Base-by-base conservation (phyloP, 2,113 vertebrate species). In the Ameiurus melas region DNA sequence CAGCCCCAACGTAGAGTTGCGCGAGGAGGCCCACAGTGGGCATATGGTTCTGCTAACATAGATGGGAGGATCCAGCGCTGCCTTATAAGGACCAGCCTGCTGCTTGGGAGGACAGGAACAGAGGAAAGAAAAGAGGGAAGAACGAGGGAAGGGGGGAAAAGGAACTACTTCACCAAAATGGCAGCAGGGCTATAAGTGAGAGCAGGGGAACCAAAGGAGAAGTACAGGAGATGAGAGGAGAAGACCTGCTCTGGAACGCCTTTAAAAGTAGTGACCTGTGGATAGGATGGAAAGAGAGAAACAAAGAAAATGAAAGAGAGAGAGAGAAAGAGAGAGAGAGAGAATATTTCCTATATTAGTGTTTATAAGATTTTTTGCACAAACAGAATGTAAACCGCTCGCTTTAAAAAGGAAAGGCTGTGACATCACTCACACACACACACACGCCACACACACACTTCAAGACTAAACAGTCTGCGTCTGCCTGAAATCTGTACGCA, bases 11-110 rank as follows among this genome's bases (percentile, higher is more conserved):
- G 62, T n/a, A n/a, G 78, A 89, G 90, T 89, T 89, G 84, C 87
- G 22, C 53, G 17, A 85, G 43, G 85, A 83, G 85, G 94, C 93
- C 92, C 92, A 90, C 60, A 90, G 70, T 87, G 90, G 92, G 94
- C 95, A 96, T 95, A 93, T 94, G 94, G 93, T 94, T 95, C 92
- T 89, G 93, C 87, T 95, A 55, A 85, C n/a, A 83, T 62, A 66
- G 82, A 88, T 36, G 10, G 55, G 64, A 55, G 83, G 87, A 64
- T 86, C 93, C 94, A 94, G 94, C 93, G 71, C 88, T 95, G 85
- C 95, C 95, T 94, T 96, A 95, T 95, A 96, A 94, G 95, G 95
- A 88, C 91, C 88, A n/a, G 95, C 94, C 94, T 96, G 95, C 93
- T 95, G 95, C 94, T 92, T 93, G 92, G 91, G 90, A 93, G 91